Evolutionary conservation across 1,140 invertebrate species (phyloP).

Genomic region (Medauroidea extradentata): DNA sequence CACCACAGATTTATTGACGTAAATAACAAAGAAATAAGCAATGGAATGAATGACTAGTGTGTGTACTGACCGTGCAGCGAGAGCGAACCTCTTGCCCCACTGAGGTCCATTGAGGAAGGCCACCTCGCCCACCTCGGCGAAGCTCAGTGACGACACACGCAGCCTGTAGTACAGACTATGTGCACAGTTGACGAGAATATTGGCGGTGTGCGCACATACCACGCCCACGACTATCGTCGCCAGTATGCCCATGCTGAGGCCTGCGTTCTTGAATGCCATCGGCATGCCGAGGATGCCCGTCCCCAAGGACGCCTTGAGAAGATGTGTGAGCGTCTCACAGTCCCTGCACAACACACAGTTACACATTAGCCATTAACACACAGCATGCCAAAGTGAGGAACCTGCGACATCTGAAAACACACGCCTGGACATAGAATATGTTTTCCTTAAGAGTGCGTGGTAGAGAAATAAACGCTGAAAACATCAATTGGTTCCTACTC

Average conservation of each 20-base stretch:
- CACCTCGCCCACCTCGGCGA: slow-evolving; percentile 71
- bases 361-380: too few species aligned
- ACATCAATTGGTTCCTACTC: too few species aligned
- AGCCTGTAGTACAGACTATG: slow-evolving; percentile 70
- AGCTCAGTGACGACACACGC: slow-evolving; percentile 64
- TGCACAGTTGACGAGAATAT: slow-evolving; percentile 78
- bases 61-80: neutral
- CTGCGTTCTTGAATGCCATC: slow-evolving; percentile 73
- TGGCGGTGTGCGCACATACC: slow-evolving; percentile 82
- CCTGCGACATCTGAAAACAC: neutral
- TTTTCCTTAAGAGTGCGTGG: too few species aligned
- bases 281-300: slow-evolving; percentile 92
- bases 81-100: slow-evolving; percentile 43
- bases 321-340: slow-evolving; percentile 77
- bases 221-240: slow-evolving; percentile 74
- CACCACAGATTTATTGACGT: too few species aligned
- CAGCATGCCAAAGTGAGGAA: too few species aligned
- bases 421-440: neutral
- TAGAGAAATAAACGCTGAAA: too few species aligned
- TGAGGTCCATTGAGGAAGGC: slow-evolving; percentile 66
- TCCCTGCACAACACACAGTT: slow-evolving; percentile 53
- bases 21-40: too few species aligned
- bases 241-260: slow-evolving; percentile 69
- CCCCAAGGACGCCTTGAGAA: slow-evolving; percentile 83
- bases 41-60: too few species aligned